Evolutionary conservation across 2,797 vertebrate genomes (phyloP).

Genomic region (Pelodytes ibericus): DNA sequence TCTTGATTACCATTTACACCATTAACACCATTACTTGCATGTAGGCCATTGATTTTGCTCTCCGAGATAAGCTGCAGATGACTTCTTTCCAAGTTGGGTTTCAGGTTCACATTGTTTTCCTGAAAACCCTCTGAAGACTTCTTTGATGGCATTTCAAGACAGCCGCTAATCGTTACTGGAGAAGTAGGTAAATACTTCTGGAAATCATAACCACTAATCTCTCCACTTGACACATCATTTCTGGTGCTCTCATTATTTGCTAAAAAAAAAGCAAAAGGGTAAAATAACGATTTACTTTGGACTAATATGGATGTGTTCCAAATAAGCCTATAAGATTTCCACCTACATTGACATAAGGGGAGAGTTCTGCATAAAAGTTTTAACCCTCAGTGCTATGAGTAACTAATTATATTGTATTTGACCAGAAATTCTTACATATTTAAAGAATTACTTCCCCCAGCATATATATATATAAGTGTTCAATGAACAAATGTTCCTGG

Average conservation of each 20-base stretch:
- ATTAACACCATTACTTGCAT: constrained; percentile 69
- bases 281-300: constrained; percentile 26
- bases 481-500: too few relatives aligned
- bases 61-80: constrained; percentile 69
- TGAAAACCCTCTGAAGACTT: constrained; percentile 72
- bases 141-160: constrained; percentile 83
- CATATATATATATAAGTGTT: too few relatives aligned
- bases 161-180: constrained; percentile 80
- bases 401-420: too few relatives aligned
- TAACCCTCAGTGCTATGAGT: too few relatives aligned
- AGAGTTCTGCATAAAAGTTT: too few relatives aligned
- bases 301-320: constrained; percentile 33
- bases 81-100: constrained; percentile 71
- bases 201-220: constrained; percentile 76
- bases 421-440: too few relatives aligned
- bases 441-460: too few relatives aligned
- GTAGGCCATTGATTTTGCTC: constrained; percentile 68
- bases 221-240: constrained; percentile 73
- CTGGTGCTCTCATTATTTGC: constrained; percentile 77
- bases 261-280: constrained; percentile 58
- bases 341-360: not conserved
- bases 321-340: not conserved
- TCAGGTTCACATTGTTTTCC: constrained; percentile 77
- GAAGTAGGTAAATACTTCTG: constrained; percentile 80
- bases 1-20: constrained; percentile 69